Base-by-base conservation (phyloP, 2,888 invertebrate genomes). In the Idaea biselata region DNA sequence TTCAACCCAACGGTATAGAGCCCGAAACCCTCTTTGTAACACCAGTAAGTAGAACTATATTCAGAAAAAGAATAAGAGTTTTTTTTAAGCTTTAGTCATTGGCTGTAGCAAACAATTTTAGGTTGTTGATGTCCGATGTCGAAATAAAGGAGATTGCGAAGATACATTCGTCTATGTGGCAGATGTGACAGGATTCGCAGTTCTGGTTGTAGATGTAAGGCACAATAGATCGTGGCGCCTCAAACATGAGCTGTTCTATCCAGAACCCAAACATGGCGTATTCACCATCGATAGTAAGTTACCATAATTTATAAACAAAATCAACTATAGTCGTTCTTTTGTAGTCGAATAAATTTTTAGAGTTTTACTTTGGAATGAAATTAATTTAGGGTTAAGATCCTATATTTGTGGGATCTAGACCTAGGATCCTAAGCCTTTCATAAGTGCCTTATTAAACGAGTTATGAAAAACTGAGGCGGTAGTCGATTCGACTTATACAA, bases 141-240 rank as follows among this genome's bases (percentile, higher is more conserved):
- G 78, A 0, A 73, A 76, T 1, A 73, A 81, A 1, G 83, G 87
- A 6, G 86, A 87, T 66, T 96, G 96, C 75, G 70, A 79, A 0
- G 89, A 95, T 68, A 94, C 95, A 0, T 95, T 89, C 74, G 94
- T 95, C 31, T 96, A 96, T 78, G 91, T 95, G 0, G 95, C 95
- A 0, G 96, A 96, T 73, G 95, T 95, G 6, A 89, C 94, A 0
- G 94, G 93, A 4, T 95, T 91, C 78, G 93, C 93, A 0, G 68
- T 96, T 11, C 80, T 96, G 6, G 95, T 96, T 3, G 94, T 95
- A 63, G 95, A 96, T 75, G 93, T 94, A 0, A 77, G 79, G 8
- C 82, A 83, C 16, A 74, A 89, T 57, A 87, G 84, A 18, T 94
- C 95, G 0, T 96, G 96, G 96, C 90, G 91, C 60, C 89, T 94